Conservation (phyloP, 2,797 vertebrate species). For the Megaceryle alcyon region DNA sequence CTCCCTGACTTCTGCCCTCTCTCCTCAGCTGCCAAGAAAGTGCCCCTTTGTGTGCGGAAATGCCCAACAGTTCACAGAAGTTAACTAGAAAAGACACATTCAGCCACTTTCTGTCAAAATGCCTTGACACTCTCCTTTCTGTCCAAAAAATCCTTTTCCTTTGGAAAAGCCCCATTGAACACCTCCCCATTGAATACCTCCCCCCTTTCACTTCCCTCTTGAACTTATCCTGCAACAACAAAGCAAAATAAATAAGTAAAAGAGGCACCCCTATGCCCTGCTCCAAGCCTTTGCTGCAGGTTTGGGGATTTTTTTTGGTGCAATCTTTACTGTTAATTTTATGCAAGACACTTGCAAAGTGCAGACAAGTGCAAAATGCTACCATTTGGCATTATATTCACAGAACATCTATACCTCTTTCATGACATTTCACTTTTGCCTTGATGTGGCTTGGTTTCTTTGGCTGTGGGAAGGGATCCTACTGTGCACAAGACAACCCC, state of each 20-base stretch:
- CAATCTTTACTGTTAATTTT: not conserved
- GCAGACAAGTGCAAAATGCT: not conserved
- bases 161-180: conserved; percentile 32
- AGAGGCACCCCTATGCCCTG: not conserved
- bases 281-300: not conserved
- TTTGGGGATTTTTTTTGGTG: not conserved
- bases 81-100: conserved; percentile 74
- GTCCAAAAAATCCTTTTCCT: conserved; percentile 40
- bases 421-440: not conserved
- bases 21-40: conserved; percentile 68
- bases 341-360: not conserved
- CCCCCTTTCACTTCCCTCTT: conserved; percentile 40
- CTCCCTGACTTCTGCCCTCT: conserved; percentile 73
- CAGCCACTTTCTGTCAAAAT: conserved; percentile 64
- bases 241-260: conserved; percentile 57
- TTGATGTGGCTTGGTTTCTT: not conserved
- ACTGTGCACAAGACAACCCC: accelerated
- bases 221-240: conserved; percentile 32
- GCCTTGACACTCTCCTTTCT: conserved; percentile 54
- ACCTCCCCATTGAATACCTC: conserved; percentile 18
- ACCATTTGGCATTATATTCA: not conserved
- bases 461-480: not conserved
- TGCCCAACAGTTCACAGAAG: conserved; percentile 64
- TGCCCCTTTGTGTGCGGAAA: conserved; percentile 70
- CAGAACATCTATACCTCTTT: not conserved